Conservation (phyloP, 2,888 invertebrate genomes). For the Aporophyla lueneburgensis region DNA sequence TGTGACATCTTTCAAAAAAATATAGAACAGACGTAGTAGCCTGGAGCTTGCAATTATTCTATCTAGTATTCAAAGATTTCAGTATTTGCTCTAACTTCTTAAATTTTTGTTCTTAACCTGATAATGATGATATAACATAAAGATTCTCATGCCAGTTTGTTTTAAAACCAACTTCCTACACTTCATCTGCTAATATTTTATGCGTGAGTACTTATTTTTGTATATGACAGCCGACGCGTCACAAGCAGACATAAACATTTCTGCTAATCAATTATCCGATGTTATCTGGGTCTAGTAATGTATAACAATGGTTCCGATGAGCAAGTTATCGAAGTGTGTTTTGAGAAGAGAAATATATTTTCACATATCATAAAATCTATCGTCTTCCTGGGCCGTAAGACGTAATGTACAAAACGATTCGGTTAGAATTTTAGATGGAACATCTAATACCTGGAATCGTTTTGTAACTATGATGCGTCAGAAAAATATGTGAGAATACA, state of each 20-base stretch:
- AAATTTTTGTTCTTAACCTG: neutral
- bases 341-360: neutral
- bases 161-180: slow-evolving; percentile 37
- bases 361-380: neutral
- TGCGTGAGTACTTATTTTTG: slow-evolving; percentile 43
- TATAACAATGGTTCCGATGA: slow-evolving; percentile 36
- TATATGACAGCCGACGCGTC: slow-evolving; percentile 29
- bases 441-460: too few species aligned
- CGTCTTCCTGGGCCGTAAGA: too few species aligned
- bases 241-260: slow-evolving; percentile 13
- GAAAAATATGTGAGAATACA: slow-evolving; percentile 6
- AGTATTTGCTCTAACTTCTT: neutral
- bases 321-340: neutral
- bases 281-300: neutral
- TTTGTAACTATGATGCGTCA: neutral
- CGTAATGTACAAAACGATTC: too few species aligned
- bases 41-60: neutral
- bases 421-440: too few species aligned
- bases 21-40: too few species aligned
- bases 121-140: slow-evolving; percentile 32
- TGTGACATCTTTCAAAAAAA: neutral
- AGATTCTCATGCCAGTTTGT: slow-evolving; percentile 31
- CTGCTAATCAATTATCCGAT: neutral
- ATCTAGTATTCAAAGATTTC: too few species aligned
- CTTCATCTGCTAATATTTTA: slow-evolving; percentile 39